Base-by-base conservation (phyloP, 2,113 vertebrate species). In the Clarias macrocephalus region DNA sequence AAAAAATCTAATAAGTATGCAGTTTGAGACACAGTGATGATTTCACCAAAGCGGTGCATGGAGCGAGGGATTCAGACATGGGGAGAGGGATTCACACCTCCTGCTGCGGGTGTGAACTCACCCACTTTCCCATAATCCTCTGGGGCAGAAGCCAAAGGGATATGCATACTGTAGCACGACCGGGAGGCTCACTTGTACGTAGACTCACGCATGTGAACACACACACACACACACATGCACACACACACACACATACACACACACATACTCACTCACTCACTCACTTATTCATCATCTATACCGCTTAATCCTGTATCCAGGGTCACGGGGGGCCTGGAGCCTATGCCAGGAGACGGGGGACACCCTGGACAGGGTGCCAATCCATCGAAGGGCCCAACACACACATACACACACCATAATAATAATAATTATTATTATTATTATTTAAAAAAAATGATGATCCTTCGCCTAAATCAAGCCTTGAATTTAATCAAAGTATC, bases 61-160 rank as follows among this genome's bases (percentile, higher is more conserved):
- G 30, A 75, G 33, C 23, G 28, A 70, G 62, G 21, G 18, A 56
- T 83, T 56, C 48, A 83, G 48, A 56, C 33, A 63, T 2, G 21
- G 15, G 11, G 37, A 52, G 42, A 66, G 59, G 42, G 23, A 72
- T 60, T 59, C 30, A 60, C 66, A 73, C 54, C 3, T 84, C 54
- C 83, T 82, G 80, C 81, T 82, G 81, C n/a, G 42, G 48, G 8
- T 68, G 82, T 66, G 48, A 54, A 83, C 63, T 85, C 57, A 85
- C 33, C n/a, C 16, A 54, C 3, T 72, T 72, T 72, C 82, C n/a
- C 82, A 84, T 60, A 28, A 57, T 33, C 56, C 70, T 42, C 8
- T 73, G 56, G 83, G 30, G 57, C 23, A 18, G 21, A 59, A 75
- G 70, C 28, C 16, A 7, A 70, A 63, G 70, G 21, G 15, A 37